Base-by-base conservation (phyloP, 2,113 vertebrate genomes). In the Aptenodytes patagonicus region DNA sequence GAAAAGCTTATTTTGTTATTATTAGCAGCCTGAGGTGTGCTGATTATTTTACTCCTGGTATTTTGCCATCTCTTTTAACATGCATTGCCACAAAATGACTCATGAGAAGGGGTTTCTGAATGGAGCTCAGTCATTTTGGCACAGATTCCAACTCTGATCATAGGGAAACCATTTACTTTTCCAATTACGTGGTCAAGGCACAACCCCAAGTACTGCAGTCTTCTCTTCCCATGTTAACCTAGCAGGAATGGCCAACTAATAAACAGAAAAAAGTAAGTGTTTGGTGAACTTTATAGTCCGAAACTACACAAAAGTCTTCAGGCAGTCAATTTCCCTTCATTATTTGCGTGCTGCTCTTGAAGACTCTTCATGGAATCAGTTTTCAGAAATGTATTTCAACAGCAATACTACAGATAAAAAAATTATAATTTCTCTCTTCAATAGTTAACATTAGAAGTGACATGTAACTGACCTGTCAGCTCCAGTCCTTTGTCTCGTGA, bases 161-260 rank as follows among this genome's bases (percentile, higher is more conserved):
- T 93, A 92, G 97, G 94, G 84, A 97, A 95, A 94, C 78, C 91
- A 96, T 96, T 96, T 87, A 80, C 62, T 96, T 97, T 95, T 95
- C 75, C 95, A 94, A 89, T 93, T 95, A 89, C 8, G 8, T 83
- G 94, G 84, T 93, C 89, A 88, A 96, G 87, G 81, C 84, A 94
- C 58, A 95, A 80, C 87, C 79, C 32, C 62, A 93, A 94, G 81
- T 85, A 79, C 73, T 89, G 66, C 78, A 72, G 20, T 73, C 70
- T 82, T 75, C 86, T 82, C 52, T 91, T 87, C 68, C 85, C 66
- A 70, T 83, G n/a, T 80, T 85, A 96, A 80, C 73, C 58, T 84
- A 65, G 58, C 16, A 85, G 44, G 58, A 95, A 73, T 17, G 7
- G 81, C 84, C 91, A 95, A 58, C 61, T 85, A 94, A 91, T 88